These are phyloP conservation scores for Tanypteryx hageni DNA, from an alignment of 2,888 invertebrate genomes.

Conservation along the genomic window DNA sequence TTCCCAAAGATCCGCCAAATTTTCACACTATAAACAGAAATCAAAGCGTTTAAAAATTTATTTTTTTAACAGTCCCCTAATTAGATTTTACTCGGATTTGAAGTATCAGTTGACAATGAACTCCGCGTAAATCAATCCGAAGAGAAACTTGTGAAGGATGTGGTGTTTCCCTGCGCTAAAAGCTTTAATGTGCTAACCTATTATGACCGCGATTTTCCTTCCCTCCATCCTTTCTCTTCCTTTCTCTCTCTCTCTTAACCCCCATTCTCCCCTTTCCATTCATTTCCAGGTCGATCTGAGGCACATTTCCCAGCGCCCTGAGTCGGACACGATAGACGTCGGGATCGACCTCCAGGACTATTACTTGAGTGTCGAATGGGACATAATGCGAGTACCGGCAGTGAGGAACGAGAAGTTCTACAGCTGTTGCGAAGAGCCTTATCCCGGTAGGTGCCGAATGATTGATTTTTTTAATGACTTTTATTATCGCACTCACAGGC, in stretches of 20 bases:
- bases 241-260: background rate
- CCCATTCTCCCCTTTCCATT: background rate
- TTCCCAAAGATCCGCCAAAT: no score
- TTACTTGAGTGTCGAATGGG: slow-evolving; percentile 99
- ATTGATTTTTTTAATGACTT: no score
- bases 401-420: slow-evolving; percentile 94
- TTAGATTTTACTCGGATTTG: background rate
- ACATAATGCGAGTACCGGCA: slow-evolving; percentile 95
- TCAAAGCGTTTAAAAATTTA: no score
- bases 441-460: slow-evolving; percentile 77
- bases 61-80: background rate
- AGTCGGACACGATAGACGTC: slow-evolving; percentile 91
- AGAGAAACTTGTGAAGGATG: background rate
- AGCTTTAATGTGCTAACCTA: no score
- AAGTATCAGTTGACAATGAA: no score
- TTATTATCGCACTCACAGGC: no score
- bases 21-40: no score
- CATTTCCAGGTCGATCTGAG: slow-evolving; percentile 89
- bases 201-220: no score
- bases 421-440: slow-evolving; percentile 98
- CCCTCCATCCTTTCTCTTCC: no score
- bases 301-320: slow-evolving; percentile 91
- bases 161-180: background rate
- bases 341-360: slow-evolving; percentile 96
- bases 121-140: no score